These are phyloP conservation scores for Drosophila sturtevanti DNA, from an alignment of 1,140 invertebrate genomes.

Conservation along the genomic window DNA sequence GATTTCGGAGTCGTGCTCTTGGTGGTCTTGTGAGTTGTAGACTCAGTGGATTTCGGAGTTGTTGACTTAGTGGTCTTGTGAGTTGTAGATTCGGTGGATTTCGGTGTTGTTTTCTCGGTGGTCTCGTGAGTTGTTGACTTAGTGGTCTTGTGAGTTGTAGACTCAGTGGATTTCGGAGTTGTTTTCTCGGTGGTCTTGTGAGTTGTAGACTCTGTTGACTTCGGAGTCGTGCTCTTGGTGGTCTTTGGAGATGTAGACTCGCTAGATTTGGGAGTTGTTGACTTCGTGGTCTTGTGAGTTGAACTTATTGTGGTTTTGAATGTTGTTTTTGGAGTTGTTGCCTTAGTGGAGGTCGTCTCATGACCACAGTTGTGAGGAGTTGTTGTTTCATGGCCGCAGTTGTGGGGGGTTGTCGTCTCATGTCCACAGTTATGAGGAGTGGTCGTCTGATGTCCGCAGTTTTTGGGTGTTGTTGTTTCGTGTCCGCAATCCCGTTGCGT, in stretches of 20 bases:
- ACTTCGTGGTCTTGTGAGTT: no score
- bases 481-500: constrained; percentile 5
- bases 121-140: neutral
- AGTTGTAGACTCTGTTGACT: neutral
- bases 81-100: neutral
- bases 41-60: constrained; percentile 1
- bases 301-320: neutral
- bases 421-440: constrained; percentile 12
- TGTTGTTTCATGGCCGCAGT: neutral
- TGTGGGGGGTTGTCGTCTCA: constrained; percentile 14
- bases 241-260: constrained; percentile 4
- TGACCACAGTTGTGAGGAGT: constrained; percentile 15
- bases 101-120: constrained; percentile 1
- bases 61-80: neutral
- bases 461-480: constrained; percentile 5
- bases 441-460: neutral
- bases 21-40: neutral
- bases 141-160: neutral
- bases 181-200: neutral
- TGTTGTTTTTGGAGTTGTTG: neutral
- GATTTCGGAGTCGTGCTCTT: neutral
- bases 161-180: neutral
- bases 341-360: constrained; percentile 6
- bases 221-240: neutral
- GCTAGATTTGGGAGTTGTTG: constrained; percentile 1